Conservation (phyloP, 2,797 vertebrate genomes). For the Morelia viridis region DNA sequence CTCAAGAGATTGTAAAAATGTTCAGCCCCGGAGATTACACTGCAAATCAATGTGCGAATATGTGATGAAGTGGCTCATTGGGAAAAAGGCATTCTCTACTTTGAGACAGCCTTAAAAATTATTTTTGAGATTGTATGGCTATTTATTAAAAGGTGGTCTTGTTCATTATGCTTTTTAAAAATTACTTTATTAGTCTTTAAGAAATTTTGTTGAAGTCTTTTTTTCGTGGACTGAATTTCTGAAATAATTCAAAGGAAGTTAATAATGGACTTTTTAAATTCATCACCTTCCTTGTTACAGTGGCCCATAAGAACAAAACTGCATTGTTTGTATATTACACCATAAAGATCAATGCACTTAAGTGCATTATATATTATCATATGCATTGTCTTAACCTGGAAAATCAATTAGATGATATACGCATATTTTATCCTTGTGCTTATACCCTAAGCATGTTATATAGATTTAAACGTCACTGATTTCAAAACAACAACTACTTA, state of each 20-base stretch:
- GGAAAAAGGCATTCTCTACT: conserved; percentile 41
- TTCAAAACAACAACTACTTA: neutral
- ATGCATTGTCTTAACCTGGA: neutral
- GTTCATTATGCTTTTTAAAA: conserved; percentile 17
- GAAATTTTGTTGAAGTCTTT: conserved; percentile 9
- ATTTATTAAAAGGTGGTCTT: conserved; percentile 30
- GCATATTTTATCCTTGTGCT: neutral
- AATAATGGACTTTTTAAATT: neutral
- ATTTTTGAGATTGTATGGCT: conserved; percentile 48
- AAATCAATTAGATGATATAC: neutral
- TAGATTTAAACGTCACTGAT: neutral
- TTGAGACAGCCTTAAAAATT: conserved; percentile 56
- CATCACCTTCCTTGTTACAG: neutral
- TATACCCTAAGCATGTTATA: neutral
- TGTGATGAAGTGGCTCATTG: conserved; percentile 52
- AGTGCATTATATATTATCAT: neutral
- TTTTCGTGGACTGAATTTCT: neutral
- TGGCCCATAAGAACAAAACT: neutral
- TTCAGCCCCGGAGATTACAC: conserved; percentile 34
- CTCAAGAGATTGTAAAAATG: conserved; percentile 31
- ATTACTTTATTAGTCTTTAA: conserved; percentile 44
- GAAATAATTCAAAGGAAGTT: neutral
- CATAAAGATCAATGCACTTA: neutral
- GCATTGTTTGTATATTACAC: neutral
- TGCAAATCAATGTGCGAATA: conserved; percentile 50